Conservation (phyloP, 37 sponge, comb jelly and placozoan species). For the Eunapius fragilis region DNA sequence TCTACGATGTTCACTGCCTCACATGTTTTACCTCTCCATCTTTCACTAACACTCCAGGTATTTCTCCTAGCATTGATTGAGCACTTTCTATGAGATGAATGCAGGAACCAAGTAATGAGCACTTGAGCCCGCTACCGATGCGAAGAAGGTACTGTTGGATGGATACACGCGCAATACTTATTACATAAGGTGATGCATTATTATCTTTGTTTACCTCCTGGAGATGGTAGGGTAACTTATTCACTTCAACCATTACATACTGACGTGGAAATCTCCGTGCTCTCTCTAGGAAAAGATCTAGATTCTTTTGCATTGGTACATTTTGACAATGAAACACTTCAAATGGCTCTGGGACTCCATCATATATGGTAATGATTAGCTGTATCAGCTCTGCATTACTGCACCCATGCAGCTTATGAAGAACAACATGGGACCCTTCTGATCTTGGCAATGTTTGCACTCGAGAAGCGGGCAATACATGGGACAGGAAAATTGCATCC, state of each 20-base stretch:
- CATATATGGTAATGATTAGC: constrained; percentile 61
- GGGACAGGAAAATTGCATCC: background rate
- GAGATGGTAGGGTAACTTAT: constrained; percentile 61
- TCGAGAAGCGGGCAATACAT: background rate
- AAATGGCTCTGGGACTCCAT: constrained; percentile 71
- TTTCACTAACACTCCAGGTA: constrained; percentile 68
- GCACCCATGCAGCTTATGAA: constrained; percentile 48
- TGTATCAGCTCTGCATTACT: constrained; percentile 39
- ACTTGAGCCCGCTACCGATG: constrained; percentile 50
- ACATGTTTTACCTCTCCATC: constrained; percentile 63
- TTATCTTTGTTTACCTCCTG: constrained; percentile 78
- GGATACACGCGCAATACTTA: no score
- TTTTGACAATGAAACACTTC: constrained; percentile 66
- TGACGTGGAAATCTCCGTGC: constrained; percentile 18
- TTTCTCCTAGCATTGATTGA: constrained; percentile 73
- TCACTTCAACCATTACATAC: constrained; percentile 67
- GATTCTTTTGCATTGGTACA: constrained; percentile 58
- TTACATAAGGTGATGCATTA: no score
- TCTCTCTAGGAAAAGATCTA: constrained; percentile 65
- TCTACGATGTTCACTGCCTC: no score
- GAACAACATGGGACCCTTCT: background rate
- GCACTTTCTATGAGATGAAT: constrained; percentile 79
- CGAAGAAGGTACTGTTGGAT: constrained; percentile 43
- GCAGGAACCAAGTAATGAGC: background rate
- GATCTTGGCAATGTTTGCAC: background rate